Evolutionary conservation across 1,140 invertebrate species (phyloP).

Genomic region (Aethina tumida): DNA sequence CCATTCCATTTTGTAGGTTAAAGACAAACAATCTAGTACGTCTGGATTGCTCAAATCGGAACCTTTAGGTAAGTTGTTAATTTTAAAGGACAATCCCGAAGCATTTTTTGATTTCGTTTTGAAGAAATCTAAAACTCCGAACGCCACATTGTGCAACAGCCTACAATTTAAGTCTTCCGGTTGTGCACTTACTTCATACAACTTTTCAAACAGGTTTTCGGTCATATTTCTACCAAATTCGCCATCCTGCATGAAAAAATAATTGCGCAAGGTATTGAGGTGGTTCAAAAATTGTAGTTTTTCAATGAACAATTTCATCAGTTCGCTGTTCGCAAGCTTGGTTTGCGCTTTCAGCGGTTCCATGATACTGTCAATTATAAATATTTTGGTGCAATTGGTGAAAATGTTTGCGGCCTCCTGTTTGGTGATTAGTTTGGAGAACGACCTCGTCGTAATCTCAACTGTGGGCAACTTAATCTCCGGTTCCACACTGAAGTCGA

Average conservation of each 20-base stretch:
- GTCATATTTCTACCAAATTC: slow-evolving; percentile 63
- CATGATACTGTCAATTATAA: slow-evolving; percentile 50
- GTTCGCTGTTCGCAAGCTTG: slow-evolving; percentile 56
- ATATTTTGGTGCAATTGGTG: slow-evolving; percentile 33
- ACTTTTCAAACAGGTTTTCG: slow-evolving; percentile 50
- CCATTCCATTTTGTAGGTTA: slow-evolving; percentile 63
- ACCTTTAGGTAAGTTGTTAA: slow-evolving; percentile 43
- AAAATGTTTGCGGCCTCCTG: slow-evolving; percentile 18
- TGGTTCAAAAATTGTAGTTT: slow-evolving; percentile 57
- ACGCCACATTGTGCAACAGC: slow-evolving; percentile 53
- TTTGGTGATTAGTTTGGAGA: slow-evolving; percentile 16
- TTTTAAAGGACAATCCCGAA: slow-evolving; percentile 47
- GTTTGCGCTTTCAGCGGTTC: slow-evolving; percentile 57
- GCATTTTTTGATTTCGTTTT: slow-evolving; percentile 43
- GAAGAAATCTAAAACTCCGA: slow-evolving; percentile 42
- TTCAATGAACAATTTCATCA: slow-evolving; percentile 56
- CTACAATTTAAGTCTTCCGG: slow-evolving; percentile 57
- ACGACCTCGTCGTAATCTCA: slow-evolving; percentile 8
- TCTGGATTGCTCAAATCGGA: slow-evolving; percentile 53
- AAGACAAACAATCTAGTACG: slow-evolving; percentile 50
- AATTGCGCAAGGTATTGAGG: slow-evolving; percentile 57
- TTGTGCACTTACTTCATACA: slow-evolving; percentile 50
- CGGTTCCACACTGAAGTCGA: slow-evolving; percentile 21
- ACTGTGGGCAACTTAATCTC: slow-evolving; percentile 11
- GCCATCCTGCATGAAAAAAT: slow-evolving; percentile 66